Conservation (phyloP, 1,140 invertebrate genomes). For the Drosophila quadrilineata region DNA sequence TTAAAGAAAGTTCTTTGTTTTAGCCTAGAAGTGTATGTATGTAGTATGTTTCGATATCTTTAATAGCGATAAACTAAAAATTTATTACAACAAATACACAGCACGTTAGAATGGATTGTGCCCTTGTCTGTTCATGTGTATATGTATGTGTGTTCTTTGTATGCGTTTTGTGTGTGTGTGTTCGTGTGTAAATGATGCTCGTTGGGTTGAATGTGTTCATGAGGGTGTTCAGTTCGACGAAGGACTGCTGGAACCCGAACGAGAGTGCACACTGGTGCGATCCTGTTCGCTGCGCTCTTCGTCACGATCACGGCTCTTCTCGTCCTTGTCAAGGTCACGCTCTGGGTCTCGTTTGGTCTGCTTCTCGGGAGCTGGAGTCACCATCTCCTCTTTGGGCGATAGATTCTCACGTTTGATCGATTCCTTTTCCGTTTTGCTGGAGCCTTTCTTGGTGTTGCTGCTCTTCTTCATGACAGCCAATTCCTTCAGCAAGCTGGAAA, state of each 20-base stretch:
- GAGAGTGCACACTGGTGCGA: conserved; percentile 50
- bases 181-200: conserved; percentile 18
- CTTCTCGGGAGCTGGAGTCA: conserved; percentile 35
- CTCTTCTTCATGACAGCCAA: conserved; percentile 91
- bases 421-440: conserved; percentile 66
- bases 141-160: neutral
- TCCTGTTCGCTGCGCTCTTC: conserved; percentile 67
- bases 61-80: conserved; percentile 41
- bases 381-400: conserved; percentile 71
- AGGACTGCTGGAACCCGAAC: conserved; percentile 62
- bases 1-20: conserved; percentile 56
- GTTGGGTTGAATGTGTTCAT: conserved; percentile 12
- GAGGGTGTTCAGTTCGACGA: conserved; percentile 62
- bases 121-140: neutral
- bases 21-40: too few relatives aligned
- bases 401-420: conserved; percentile 81
- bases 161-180: neutral
- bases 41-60: conserved; percentile 16
- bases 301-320: conserved; percentile 65
- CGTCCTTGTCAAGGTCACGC: conserved; percentile 62
- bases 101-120: conserved; percentile 11
- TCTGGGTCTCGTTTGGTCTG: conserved; percentile 44
- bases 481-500: conserved; percentile 90
- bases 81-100: conserved; percentile 29
- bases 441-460: conserved; percentile 84